Conservation (phyloP, 92 coral and sea anemone species). For the Galaxea fascicularis region DNA sequence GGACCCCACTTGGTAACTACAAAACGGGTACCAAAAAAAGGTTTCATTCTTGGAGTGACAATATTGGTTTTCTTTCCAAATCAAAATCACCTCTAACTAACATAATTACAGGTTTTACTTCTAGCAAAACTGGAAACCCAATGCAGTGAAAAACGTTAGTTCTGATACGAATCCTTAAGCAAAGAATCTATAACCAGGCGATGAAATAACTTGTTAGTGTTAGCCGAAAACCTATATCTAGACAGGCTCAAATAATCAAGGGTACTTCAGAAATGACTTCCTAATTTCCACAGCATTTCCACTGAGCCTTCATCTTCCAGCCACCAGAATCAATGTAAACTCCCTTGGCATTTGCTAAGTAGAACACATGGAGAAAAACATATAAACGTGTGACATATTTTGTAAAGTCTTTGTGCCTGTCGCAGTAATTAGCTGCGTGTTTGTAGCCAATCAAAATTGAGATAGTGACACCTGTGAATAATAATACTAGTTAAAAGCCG, state of each 20-base stretch:
- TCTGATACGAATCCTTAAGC: neutral
- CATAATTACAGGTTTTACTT: too few relatives aligned
- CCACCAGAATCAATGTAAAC: constrained; percentile 24
- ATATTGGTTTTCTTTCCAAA: too few relatives aligned
- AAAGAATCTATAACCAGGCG: neutral
- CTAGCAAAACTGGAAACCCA: neutral
- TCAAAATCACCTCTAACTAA: too few relatives aligned
- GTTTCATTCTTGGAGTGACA: neutral
- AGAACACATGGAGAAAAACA: neutral
- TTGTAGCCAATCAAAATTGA: too few relatives aligned
- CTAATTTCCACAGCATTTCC: constrained; percentile 77
- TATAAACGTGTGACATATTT: too few relatives aligned
- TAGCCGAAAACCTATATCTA: neutral
- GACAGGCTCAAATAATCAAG: neutral
- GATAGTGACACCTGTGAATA: too few relatives aligned
- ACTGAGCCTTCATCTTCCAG: constrained; percentile 70
- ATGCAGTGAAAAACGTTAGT: neutral
- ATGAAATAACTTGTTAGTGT: neutral
- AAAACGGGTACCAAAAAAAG: too few relatives aligned
- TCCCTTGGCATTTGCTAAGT: constrained; percentile 71
- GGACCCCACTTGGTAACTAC: too few relatives aligned
- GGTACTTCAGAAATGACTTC: neutral
- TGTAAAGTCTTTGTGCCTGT: too few relatives aligned
- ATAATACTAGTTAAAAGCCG: too few relatives aligned
- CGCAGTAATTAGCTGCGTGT: too few relatives aligned